Percentiles rank a stretch among this genome's conserved stretches.
Evolutionary conservation across 1,140 invertebrate species (phyloP).

Genomic region (Hyles euphorbiae): DNA sequence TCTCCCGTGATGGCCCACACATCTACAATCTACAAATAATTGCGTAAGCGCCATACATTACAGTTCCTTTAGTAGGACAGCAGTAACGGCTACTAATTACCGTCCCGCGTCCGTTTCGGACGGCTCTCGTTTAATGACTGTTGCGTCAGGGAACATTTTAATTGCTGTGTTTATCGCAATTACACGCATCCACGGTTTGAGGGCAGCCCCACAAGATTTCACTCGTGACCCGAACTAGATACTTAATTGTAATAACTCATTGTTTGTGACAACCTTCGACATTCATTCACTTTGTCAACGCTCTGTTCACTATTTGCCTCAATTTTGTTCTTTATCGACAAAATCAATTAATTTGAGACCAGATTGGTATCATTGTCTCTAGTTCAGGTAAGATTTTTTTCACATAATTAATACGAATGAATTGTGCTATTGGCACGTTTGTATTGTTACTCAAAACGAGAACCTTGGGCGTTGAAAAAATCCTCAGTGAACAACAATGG

Average conservation of each 20-base stretch:
- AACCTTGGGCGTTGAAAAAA: constrained; percentile 60
- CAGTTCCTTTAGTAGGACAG: constrained; percentile 15
- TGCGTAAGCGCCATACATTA: neutral
- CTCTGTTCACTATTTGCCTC: neutral
- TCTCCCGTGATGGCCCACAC: too few species aligned
- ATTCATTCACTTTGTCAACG: constrained; percentile 1
- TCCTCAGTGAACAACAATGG: constrained; percentile 54
- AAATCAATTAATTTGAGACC: neutral
- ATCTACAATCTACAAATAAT: too few species aligned
- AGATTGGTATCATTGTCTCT: neutral
- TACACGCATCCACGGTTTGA: constrained; percentile 65
- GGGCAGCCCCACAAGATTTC: constrained; percentile 58
- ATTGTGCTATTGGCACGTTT: constrained; percentile 60
- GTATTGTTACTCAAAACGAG: constrained; percentile 52
- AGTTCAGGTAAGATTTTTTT: constrained; percentile 31
- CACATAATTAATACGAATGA: constrained; percentile 56
- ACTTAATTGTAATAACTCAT: constrained; percentile 45
- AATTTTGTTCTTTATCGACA: neutral
- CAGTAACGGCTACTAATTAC: constrained; percentile 45
- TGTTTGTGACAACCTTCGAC: constrained; percentile 26
- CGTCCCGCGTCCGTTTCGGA: constrained; percentile 22
- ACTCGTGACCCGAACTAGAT: constrained; percentile 56
- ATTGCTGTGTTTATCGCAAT: constrained; percentile 61
- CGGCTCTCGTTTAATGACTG: constrained; percentile 44
- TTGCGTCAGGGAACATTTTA: constrained; percentile 56